Conservation (phyloP, 2,888 invertebrate genomes). For the Lissonota sp. region DNA sequence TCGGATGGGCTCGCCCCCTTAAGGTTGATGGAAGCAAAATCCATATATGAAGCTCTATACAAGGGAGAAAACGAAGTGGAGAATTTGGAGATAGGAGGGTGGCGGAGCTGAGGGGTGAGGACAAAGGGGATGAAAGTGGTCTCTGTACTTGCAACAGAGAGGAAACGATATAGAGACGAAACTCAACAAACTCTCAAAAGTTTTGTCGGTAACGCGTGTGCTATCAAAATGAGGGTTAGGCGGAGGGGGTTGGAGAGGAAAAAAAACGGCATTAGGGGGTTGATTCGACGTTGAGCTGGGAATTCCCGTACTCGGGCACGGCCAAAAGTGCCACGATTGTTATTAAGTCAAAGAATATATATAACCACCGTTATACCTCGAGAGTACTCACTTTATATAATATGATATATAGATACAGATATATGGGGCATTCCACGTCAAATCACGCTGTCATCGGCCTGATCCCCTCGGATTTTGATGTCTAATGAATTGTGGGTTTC, state of each 20-base stretch:
- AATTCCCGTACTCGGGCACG: slow-evolving; percentile 48
- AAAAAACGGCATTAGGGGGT: slow-evolving; percentile 1
- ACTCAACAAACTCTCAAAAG: slow-evolving; percentile 61
- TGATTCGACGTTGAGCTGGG: slow-evolving; percentile 47
- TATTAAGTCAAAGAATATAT: slow-evolving; percentile 46
- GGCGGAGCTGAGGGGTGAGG: background rate
- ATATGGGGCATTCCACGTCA: too few relatives aligned
- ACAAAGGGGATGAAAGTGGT: background rate
- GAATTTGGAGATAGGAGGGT: background rate
- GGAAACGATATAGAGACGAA: slow-evolving; percentile 34
- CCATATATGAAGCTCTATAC: background rate
- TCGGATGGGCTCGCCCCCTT: slow-evolving; percentile 14
- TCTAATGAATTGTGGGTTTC: too few relatives aligned
- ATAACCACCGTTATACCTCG: slow-evolving; percentile 38
- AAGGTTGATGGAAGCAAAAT: slow-evolving; percentile 33
- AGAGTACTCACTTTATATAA: slow-evolving; percentile 24
- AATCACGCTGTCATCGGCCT: too few relatives aligned
- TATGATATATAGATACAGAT: too few relatives aligned
- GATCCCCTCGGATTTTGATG: too few relatives aligned
- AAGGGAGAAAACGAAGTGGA: slow-evolving; percentile 36
- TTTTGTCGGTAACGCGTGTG: slow-evolving; percentile 56
- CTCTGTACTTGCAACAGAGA: slow-evolving; percentile 13
- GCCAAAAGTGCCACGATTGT: slow-evolving; percentile 53
- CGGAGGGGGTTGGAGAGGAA: background rate
- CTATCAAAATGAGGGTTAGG: slow-evolving; percentile 12